phyloP scores from a whole-genome alignment of 2,888 invertebrate species.

The Euspilapteryx auroguttella region DNA sequence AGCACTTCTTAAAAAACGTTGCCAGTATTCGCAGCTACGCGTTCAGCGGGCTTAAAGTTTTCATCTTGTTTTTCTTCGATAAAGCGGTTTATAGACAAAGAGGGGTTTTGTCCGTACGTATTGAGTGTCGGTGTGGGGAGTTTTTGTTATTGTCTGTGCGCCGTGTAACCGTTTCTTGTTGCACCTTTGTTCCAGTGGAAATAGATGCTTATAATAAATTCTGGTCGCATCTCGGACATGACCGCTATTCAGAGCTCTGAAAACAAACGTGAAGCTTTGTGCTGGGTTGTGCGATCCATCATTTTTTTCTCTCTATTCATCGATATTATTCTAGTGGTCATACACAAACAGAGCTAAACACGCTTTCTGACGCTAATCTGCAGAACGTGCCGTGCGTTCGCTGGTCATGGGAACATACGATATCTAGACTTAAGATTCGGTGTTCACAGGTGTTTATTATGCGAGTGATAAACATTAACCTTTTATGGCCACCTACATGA shows the following conservation, averaged over 20 bases:
- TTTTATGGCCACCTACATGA: conserved; percentile 57
- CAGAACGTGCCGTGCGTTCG: conserved; percentile 48
- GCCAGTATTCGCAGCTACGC: too few relatives aligned
- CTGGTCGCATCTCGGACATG: conserved; percentile 38
- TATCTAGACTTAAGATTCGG: conserved; percentile 6
- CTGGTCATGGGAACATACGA: conserved; percentile 35
- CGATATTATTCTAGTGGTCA: conserved; percentile 33
- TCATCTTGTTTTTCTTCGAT: too few relatives aligned
- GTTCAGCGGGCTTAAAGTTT: too few relatives aligned
- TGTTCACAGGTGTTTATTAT: conserved; percentile 2
- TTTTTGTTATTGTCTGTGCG: too few relatives aligned
- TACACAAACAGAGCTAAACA: conserved; percentile 41
- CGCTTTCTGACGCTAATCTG: conserved; percentile 54
- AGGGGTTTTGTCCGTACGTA: too few relatives aligned
- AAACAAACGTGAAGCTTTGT: conserved; percentile 48
- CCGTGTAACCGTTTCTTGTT: not conserved
- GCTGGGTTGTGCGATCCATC: conserved; percentile 40
- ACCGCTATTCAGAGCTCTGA: conserved; percentile 43
- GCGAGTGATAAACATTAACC: conserved; percentile 31
- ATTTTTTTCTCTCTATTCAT: conserved; percentile 48
- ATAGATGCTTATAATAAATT: conserved; percentile 29
- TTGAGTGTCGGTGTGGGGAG: too few relatives aligned
- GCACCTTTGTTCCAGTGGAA: not conserved
- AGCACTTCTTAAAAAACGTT: too few relatives aligned
- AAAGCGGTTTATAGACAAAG: too few relatives aligned